Conservation (phyloP, 2,888 invertebrate species). For the Heliconius sara region DNA sequence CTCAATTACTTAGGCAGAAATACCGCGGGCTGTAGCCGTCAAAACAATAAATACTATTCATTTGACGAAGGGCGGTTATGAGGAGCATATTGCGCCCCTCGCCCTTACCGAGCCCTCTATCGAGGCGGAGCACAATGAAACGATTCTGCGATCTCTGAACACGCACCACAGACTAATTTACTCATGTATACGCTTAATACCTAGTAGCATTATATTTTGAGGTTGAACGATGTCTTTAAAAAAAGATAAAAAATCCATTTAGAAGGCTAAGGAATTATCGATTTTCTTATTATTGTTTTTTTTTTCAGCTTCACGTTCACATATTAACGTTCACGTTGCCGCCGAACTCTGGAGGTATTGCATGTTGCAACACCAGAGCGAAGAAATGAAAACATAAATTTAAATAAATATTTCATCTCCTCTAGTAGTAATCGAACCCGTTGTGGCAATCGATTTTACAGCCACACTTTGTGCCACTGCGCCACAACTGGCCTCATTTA, state of each 20-base stretch:
- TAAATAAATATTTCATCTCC: no score
- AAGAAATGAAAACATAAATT: no score
- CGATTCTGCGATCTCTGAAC: constrained; percentile 59
- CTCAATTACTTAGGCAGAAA: constrained; percentile 25
- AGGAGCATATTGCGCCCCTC: constrained; percentile 67
- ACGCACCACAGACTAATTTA: constrained; percentile 42
- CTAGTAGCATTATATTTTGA: background rate
- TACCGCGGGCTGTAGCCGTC: constrained; percentile 47
- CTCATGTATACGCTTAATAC: constrained; percentile 36
- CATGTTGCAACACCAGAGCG: no score
- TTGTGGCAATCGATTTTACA: background rate
- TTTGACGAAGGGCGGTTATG: constrained; percentile 54
- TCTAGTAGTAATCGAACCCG: background rate
- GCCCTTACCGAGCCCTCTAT: constrained; percentile 37
- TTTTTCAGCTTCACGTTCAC: no score
- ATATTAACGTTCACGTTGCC: no score
- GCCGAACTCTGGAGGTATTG: no score
- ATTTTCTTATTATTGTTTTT: background rate
- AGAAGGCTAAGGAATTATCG: background rate
- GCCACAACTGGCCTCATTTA: background rate
- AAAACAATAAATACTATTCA: constrained; percentile 65
- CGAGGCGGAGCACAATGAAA: constrained; percentile 58
- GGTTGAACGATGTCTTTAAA: background rate
- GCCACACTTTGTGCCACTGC: background rate
- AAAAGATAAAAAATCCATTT: background rate